Base-by-base conservation (phyloP, 2,888 invertebrate genomes). In the Oscheius myriophilus region DNA sequence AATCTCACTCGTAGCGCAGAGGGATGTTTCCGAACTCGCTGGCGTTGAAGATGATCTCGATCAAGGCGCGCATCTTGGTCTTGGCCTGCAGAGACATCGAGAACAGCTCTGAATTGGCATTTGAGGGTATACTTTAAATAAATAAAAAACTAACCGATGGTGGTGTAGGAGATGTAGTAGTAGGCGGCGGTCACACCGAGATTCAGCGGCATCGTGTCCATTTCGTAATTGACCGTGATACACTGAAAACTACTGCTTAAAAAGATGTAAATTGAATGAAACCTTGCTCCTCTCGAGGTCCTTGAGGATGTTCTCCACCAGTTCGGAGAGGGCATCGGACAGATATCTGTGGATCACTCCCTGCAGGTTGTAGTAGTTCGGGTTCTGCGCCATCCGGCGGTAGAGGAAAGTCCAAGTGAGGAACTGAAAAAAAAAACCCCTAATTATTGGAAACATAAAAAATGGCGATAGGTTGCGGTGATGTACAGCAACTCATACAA, bases 121-220 rank as follows among this genome's bases (percentile, higher is more conserved):
- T 6, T 33, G 33, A 9, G 33, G 4, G n/a, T n/a, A 33, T 33
- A 33, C 3, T 6, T 33, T 3, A 9, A 33, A 6, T 33, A 33
- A 6, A 33, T 25, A 9, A 6, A 52, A 43, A 57, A 42, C 72
- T 45, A 86, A 93, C 93, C 93, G 69, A 98, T 98, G 0, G 98
- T 99, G 0, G 96, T 96, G 85, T 99, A 98, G 88, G 97, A 96
- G 84, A 98, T 98, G 89, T 98, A 98, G 88, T 99, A 99, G 89
- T 99, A 99, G 0, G 97, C 96, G 0, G 98, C 97, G 87, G 99
- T 99, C 96, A 99, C 98, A 86, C 98, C 98, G 87, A 99, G 89
- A 90, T 99, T 99, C 43, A 98, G 90, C 0, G 98, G 96, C 70
- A 94, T 90, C 0, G 94, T 93, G 87, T 98, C 96, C 92, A 98